Evolutionary conservation across 2,797 vertebrate species (phyloP).

Genomic region (Phoebastria nigripes): DNA sequence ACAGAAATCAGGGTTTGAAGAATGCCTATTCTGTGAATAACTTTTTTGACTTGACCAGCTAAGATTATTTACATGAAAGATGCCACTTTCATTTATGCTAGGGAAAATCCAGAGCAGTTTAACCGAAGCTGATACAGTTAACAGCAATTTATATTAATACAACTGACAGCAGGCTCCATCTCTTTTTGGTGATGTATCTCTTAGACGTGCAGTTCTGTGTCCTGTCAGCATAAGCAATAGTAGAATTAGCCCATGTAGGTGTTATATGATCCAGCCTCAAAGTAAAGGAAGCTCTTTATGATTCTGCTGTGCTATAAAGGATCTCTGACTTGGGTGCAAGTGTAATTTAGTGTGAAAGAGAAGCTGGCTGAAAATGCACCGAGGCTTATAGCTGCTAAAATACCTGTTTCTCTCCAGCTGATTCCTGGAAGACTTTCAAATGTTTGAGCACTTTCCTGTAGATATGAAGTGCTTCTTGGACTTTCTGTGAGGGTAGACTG

Average conservation of each 20-base stretch:
- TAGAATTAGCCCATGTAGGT: background rate
- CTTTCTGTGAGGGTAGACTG: background rate
- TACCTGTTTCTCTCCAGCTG: background rate
- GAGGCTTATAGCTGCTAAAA: background rate
- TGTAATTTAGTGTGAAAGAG: background rate
- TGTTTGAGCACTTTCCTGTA: background rate
- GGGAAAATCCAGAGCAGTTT: background rate
- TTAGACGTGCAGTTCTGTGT: background rate
- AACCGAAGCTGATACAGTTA: background rate
- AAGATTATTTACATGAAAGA: background rate
- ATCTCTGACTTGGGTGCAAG: background rate
- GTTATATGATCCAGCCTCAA: background rate
- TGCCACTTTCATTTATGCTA: background rate
- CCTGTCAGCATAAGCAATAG: background rate
- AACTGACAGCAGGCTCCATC: background rate
- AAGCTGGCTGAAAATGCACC: background rate
- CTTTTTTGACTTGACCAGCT: background rate
- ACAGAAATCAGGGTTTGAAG: background rate
- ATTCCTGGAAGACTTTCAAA: background rate
- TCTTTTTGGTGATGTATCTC: background rate
- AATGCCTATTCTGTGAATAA: background rate
- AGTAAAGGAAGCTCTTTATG: background rate
- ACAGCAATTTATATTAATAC: background rate
- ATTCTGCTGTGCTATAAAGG: background rate
- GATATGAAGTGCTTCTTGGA: background rate